A percentile compares a stretch with the other conserved stretches of the same genome.
phyloP scores from a whole-genome alignment of 2,113 vertebrate genomes.

The Microtus richardsoni region DNA sequence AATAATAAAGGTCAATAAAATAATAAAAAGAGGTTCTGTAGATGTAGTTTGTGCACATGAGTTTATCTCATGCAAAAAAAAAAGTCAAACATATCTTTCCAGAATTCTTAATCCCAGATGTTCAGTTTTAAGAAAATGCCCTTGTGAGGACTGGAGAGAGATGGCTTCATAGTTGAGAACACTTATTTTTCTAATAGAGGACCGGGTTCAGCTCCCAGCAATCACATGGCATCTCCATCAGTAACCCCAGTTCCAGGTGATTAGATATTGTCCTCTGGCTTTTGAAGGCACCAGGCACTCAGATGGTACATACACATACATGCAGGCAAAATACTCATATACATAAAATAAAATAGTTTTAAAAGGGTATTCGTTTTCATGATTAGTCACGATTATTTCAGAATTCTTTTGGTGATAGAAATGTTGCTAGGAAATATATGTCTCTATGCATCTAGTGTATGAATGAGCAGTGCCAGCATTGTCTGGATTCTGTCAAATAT shows the following conservation, averaged over 20 bases:
- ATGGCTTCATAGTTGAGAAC: not conserved
- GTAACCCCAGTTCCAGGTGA: not conserved
- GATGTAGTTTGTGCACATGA: not conserved
- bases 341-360: not conserved
- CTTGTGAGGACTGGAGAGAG: not conserved
- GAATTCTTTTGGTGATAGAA: not conserved
- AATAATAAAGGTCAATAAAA: not conserved
- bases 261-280: not conserved
- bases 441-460: not conserved
- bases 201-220: not conserved
- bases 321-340: not conserved
- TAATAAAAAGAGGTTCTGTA: not conserved
- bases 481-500: not conserved
- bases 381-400: not conserved
- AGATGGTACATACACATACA: not conserved
- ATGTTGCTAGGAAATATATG: not conserved
- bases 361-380: not conserved
- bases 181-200: not conserved
- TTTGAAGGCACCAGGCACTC: not conserved
- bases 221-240: not conserved
- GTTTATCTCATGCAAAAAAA: not conserved
- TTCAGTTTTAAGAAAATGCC: constrained; percentile 37
- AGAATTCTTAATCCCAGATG: not conserved
- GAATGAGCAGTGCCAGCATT: not conserved
- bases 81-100: not conserved